Evolutionary conservation across 2,113 vertebrate genomes (phyloP).

Genomic region (Balaeniceps rex): DNA sequence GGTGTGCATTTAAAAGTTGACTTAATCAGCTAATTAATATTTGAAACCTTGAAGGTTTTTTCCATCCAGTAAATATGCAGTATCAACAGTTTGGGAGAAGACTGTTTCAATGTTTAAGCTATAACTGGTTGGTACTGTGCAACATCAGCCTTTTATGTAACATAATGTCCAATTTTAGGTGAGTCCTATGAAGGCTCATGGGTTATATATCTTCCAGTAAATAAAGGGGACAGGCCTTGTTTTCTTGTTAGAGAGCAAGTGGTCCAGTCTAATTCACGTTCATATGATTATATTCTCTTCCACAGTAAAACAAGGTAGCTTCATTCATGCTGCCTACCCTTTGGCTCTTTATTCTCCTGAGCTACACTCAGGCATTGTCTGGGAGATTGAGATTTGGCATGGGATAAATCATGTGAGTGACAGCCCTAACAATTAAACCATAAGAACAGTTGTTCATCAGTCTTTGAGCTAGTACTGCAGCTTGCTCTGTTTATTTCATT

Average conservation of each 20-base stretch:
- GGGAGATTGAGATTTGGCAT: neutral
- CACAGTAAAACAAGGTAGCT: neutral
- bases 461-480: neutral
- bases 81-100: neutral
- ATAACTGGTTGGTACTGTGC: neutral
- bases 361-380: fast-evolving
- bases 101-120: neutral
- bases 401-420: neutral
- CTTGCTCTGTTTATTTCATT: neutral
- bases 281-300: neutral
- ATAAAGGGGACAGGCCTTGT: neutral
- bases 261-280: neutral
- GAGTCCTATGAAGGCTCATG: neutral
- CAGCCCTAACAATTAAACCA: neutral
- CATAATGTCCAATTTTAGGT: neutral
- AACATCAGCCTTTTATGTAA: neutral
- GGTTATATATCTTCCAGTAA: neutral
- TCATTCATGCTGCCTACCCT: neutral
- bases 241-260: neutral
- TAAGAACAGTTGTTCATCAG: neutral
- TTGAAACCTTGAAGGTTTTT: neutral
- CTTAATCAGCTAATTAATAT: neutral
- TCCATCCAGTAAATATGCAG: neutral
- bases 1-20: neutral
- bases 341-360: neutral